These are phyloP conservation scores for Phalloptychus januarius DNA, from an alignment of 2,797 vertebrate species.

Conservation along the genomic window DNA sequence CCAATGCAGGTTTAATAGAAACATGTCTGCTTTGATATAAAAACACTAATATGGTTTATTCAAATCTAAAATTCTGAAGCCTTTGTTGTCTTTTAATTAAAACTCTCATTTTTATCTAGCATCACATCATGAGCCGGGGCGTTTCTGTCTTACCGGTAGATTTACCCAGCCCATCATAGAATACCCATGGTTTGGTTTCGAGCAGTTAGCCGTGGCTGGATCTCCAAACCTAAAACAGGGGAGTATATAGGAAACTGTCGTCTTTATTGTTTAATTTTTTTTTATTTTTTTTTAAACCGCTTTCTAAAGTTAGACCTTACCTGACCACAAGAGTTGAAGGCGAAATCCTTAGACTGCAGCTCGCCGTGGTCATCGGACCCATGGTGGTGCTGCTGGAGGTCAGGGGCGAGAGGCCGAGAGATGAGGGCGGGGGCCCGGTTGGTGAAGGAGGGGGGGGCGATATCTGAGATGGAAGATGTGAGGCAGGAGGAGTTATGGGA, in stretches of 20 bases:
- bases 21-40: not conserved
- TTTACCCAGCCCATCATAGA: slow-evolving; percentile 40
- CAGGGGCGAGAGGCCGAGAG: not conserved
- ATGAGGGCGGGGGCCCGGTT: slow-evolving; percentile 1
- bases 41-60: not conserved
- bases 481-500: slow-evolving; percentile 35
- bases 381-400: not conserved
- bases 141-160: slow-evolving; percentile 30
- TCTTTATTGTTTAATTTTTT: not conserved
- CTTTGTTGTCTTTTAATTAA: not conserved
- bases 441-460: slow-evolving; percentile 18
- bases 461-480: slow-evolving; percentile 30
- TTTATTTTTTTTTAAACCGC: too few species aligned
- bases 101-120: not conserved
- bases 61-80: not conserved
- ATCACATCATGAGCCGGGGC: not conserved
- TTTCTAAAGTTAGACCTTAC: slow-evolving; percentile 29
- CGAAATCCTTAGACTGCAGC: slow-evolving; percentile 50
- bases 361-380: not conserved
- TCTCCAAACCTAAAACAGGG: slow-evolving; percentile 61
- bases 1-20: not conserved
- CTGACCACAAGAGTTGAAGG: slow-evolving; percentile 69
- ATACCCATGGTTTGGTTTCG: not conserved
- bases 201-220: slow-evolving; percentile 66
- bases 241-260: not conserved